Percentiles rank a stretch among this genome's conserved stretches.
These are phyloP conservation scores for Trididemnum clinides DNA, from an alignment of 23 tunicate species.

Conservation along the genomic window DNA sequence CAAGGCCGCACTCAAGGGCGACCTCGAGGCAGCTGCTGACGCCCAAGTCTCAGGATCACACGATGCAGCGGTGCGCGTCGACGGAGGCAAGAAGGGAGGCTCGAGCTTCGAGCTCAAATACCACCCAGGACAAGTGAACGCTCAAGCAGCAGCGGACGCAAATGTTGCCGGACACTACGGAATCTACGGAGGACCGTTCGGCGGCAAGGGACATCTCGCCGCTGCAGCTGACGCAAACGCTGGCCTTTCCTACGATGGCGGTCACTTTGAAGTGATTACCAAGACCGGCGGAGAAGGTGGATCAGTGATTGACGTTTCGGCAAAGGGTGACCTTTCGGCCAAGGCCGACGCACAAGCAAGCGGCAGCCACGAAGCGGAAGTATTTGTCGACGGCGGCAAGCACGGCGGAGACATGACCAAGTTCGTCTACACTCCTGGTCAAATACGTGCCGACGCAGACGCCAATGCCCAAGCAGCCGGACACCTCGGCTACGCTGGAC, in stretches of 20 bases:
- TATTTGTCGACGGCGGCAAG: background rate
- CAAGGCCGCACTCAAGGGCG: slow-evolving; percentile 17
- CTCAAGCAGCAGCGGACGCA: background rate
- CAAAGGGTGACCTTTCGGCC: slow-evolving; percentile 1
- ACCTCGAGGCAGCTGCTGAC: background rate
- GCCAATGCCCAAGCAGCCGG: background rate
- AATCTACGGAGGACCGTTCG: background rate
- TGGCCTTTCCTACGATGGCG: background rate
- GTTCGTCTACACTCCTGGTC: slow-evolving; percentile 6
- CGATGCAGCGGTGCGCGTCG: background rate
- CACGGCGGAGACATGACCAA: background rate
- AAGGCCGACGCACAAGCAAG: slow-evolving; percentile 4
- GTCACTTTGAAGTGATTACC: slow-evolving; percentile 10
- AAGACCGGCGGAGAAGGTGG: slow-evolving; percentile 11
- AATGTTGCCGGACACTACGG: background rate
- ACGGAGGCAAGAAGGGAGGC: slow-evolving; percentile 26
- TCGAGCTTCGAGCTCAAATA: background rate
- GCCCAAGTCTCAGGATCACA: background rate
- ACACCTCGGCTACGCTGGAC: background rate
- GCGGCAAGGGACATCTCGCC: slow-evolving; percentile 7
- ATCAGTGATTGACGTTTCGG: background rate
- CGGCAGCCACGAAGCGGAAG: slow-evolving; percentile 17
- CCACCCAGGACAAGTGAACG: slow-evolving; percentile 7
- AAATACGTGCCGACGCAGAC: background rate
- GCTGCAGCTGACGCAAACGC: background rate